These are phyloP conservation scores for Eupithecia subfuscata DNA, from an alignment of 2,888 invertebrate genomes.

Conservation along the genomic window DNA sequence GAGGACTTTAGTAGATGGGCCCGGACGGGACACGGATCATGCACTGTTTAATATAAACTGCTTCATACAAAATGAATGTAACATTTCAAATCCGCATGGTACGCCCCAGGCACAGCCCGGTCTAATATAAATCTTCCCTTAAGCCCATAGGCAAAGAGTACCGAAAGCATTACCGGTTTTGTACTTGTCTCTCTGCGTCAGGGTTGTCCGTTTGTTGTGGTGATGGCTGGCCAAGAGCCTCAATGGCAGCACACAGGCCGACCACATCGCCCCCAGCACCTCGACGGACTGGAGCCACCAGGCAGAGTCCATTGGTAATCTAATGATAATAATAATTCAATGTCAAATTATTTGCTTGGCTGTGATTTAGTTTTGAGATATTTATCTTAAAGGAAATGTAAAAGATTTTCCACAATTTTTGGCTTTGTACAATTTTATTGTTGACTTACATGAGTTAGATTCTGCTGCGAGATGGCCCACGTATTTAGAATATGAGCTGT, in stretches of 20 bases:
- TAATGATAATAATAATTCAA: slow-evolving; percentile 56
- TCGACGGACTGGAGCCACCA: slow-evolving; percentile 90
- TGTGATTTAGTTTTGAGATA: neutral
- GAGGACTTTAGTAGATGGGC: too few species aligned
- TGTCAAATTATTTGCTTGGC: neutral
- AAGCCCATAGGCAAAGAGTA: neutral
- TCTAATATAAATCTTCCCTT: too few species aligned
- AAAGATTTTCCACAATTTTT: neutral
- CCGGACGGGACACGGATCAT: too few species aligned
- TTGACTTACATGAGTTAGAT: slow-evolving; percentile 91
- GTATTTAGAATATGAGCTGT: slow-evolving; percentile 93
- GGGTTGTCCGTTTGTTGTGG: slow-evolving; percentile 86
- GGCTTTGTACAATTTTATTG: neutral
- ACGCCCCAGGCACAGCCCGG: too few species aligned
- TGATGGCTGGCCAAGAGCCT: slow-evolving; percentile 92
- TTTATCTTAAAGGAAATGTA: neutral
- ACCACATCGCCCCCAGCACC: slow-evolving; percentile 87
- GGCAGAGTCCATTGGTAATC: slow-evolving; percentile 92
- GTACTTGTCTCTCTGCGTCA: slow-evolving; percentile 65
- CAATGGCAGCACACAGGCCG: slow-evolving; percentile 93
- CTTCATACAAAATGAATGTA: too few species aligned
- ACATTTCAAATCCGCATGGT: too few species aligned
- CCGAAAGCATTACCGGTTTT: slow-evolving; percentile 65
- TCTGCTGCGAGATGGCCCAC: slow-evolving; percentile 93
- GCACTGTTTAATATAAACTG: too few species aligned